phyloP scores from a whole-genome alignment of 2,797 vertebrate species.

The Glyptemys insculpta region DNA sequence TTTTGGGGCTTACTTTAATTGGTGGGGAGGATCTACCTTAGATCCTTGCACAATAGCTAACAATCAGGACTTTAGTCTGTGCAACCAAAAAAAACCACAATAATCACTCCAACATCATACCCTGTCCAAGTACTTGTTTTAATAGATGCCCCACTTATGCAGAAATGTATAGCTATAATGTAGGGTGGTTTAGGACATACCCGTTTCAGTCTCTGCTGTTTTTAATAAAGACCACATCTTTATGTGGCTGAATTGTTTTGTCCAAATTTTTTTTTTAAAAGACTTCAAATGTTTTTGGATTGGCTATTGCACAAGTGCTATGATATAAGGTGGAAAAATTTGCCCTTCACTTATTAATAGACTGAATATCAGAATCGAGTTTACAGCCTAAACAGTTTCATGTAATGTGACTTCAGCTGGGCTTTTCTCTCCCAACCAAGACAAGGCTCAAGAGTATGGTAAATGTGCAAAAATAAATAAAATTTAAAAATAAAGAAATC shows the following conservation, averaged over 20 bases:
- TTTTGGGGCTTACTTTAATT: not conserved
- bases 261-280: conserved; percentile 43
- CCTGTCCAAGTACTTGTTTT: not conserved
- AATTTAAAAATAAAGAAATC: not conserved
- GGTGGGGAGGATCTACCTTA: not conserved
- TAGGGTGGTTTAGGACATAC: conserved; percentile 19
- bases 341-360: conserved; percentile 58
- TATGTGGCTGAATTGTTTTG: conserved; percentile 37
- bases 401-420: not conserved
- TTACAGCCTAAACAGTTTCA: conserved; percentile 11
- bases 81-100: no score
- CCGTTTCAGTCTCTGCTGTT: not conserved
- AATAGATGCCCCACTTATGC: not conserved
- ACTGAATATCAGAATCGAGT: conserved; percentile 27
- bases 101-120: not conserved
- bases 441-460: conserved; percentile 28
- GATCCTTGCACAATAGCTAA: not conserved
- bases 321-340: conserved; percentile 56
- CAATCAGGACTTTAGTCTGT: not conserved
- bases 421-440: not conserved
- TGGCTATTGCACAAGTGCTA: conserved; percentile 51
- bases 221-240: conserved; percentile 31
- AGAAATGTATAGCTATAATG: not conserved
- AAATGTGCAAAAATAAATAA: not conserved
- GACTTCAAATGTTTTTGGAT: conserved; percentile 42